These are phyloP conservation scores for Cyprinodon variegatus DNA, from an alignment of 2,113 vertebrate genomes.

Conservation along the genomic window DNA sequence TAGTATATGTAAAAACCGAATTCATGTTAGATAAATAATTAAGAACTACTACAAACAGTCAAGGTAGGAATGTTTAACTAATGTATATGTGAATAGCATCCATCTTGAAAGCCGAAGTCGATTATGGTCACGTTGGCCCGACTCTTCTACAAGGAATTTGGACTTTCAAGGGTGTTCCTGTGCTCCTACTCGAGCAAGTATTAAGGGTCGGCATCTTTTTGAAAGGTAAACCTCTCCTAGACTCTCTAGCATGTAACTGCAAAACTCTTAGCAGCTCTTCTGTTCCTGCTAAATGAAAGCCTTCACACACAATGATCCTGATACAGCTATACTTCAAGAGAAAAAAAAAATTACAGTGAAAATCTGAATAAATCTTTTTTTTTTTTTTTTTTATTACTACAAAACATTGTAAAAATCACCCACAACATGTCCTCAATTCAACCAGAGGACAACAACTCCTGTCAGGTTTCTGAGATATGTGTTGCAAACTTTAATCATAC, in stretches of 20 bases:
- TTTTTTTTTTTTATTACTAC: not conserved
- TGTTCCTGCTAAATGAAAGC: not conserved
- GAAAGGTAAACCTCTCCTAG: not conserved
- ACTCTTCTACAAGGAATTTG: no score
- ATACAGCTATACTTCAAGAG: not conserved
- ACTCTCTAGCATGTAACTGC: not conserved
- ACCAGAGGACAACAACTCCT: conserved; percentile 19
- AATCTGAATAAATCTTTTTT: not conserved
- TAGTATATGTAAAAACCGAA: no score
- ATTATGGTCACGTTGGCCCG: no score
- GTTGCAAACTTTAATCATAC: not conserved
- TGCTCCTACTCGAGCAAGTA: no score
- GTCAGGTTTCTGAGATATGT: conserved; percentile 17
- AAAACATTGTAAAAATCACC: not conserved
- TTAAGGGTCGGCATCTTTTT: not conserved
- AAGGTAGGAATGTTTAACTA: no score
- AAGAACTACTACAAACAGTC: no score
- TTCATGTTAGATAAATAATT: no score
- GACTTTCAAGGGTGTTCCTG: no score
- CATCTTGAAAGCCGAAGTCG: no score
- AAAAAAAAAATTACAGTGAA: not conserved
- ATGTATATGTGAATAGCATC: no score
- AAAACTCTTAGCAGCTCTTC: not conserved
- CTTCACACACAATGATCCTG: not conserved
- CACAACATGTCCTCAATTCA: not conserved